These are phyloP conservation scores for Gyps fulvus DNA, from an alignment of 2,113 vertebrate genomes.

Conservation along the genomic window DNA sequence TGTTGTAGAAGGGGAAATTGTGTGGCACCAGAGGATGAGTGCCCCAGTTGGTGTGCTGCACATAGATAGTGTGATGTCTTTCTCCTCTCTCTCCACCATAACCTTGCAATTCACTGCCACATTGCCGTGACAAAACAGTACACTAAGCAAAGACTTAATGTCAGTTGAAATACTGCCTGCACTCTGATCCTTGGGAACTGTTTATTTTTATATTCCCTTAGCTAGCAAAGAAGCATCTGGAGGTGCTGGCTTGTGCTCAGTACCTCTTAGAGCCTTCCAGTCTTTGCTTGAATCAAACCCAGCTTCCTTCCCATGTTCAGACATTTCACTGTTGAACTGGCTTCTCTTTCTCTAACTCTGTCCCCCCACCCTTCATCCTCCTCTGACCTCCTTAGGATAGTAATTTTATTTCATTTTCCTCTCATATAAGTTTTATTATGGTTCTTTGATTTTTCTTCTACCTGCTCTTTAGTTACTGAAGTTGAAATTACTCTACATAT, in stretches of 20 bases:
- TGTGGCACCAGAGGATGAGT: not conserved
- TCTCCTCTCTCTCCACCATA: not conserved
- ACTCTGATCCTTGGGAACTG: not conserved
- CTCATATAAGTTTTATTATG: not conserved
- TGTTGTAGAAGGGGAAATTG: not conserved
- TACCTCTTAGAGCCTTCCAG: not conserved
- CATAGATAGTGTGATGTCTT: not conserved
- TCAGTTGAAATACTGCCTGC: not conserved
- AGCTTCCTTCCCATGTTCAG: not conserved
- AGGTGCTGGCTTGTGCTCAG: not conserved
- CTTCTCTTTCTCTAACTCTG: not conserved
- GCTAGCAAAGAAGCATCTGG: not conserved
- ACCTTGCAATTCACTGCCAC: not conserved
- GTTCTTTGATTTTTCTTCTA: not conserved
- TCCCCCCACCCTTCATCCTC: not conserved
- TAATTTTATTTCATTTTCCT: conserved; percentile 13
- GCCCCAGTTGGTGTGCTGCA: not conserved
- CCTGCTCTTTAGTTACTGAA: not conserved
- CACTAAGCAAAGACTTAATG: not conserved
- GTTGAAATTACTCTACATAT: not conserved
- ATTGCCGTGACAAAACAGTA: not conserved
- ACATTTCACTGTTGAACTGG: not conserved
- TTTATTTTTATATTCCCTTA: not conserved
- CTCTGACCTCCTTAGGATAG: not conserved
- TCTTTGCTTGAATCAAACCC: not conserved